These are phyloP conservation scores for Electrophaes corylata DNA, from an alignment of 2,888 invertebrate genomes.

Conservation along the genomic window DNA sequence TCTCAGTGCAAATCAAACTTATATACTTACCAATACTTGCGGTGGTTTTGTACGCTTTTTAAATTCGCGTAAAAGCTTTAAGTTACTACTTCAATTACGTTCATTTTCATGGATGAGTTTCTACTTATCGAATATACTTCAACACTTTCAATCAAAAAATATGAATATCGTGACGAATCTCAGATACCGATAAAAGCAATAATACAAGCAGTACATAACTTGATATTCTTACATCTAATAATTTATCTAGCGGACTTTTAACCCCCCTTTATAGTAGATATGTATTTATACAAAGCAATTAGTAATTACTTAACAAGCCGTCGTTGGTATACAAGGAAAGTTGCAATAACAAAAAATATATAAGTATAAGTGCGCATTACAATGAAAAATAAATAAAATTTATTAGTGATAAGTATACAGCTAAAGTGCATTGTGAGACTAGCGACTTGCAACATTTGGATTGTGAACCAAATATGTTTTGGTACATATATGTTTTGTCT, in stretches of 20 bases:
- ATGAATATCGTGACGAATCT: constrained; percentile 71
- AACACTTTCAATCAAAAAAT: constrained; percentile 66
- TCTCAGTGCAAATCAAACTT: constrained; percentile 66
- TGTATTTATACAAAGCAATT: neutral
- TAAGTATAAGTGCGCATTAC: constrained; percentile 2
- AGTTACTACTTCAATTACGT: constrained; percentile 37
- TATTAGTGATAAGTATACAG: neutral
- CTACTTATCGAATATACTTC: constrained; percentile 27
- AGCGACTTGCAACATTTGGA: neutral
- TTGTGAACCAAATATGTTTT: neutral
- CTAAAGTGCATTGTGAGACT: neutral
- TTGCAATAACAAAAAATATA: no score
- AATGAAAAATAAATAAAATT: neutral
- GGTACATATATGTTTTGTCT: no score
- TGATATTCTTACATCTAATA: constrained; percentile 2
- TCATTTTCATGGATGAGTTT: constrained; percentile 41
- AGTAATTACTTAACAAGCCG: neutral
- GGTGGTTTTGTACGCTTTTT: constrained; percentile 45
- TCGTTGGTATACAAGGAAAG: neutral
- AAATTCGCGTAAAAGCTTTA: constrained; percentile 35
- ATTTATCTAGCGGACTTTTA: neutral
- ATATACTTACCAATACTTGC: constrained; percentile 53
- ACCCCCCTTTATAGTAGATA: neutral
- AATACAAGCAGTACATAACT: constrained; percentile 27
- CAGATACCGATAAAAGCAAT: constrained; percentile 38